phyloP scores from a whole-genome alignment of 2,113 vertebrate genomes.

The Limnothrissa miodon region DNA sequence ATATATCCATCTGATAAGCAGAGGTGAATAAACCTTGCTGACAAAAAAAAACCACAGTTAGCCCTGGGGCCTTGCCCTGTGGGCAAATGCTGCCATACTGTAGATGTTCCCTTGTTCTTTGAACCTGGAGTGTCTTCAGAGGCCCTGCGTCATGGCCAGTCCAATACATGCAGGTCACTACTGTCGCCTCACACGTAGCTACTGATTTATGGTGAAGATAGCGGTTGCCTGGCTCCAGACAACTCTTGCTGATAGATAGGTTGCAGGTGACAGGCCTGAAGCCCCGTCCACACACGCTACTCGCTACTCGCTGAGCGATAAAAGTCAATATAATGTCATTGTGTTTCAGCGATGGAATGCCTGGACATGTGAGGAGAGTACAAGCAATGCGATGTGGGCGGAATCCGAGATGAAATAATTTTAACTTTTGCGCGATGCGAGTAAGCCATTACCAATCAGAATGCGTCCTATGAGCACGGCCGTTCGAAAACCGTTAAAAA shows the following conservation, averaged over 20 bases:
- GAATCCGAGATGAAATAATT: too few relatives aligned
- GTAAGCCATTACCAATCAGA: too few relatives aligned
- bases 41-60: background rate
- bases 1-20: background rate
- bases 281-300: too few relatives aligned
- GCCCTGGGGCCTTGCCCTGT: background rate
- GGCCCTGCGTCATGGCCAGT: background rate
- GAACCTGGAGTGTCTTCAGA: background rate
- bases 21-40: background rate
- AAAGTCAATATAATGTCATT: too few relatives aligned
- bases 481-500: too few relatives aligned
- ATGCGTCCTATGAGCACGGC: too few relatives aligned
- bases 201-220: slow-evolving; percentile 3
- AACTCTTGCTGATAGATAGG: background rate
- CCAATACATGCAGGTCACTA: background rate
- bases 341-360: too few relatives aligned
- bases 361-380: too few relatives aligned
- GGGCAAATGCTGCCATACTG: background rate
- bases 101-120: background rate
- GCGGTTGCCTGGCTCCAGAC: background rate
- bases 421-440: too few relatives aligned
- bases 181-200: background rate
- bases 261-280: background rate
- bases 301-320: too few relatives aligned
- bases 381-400: too few relatives aligned